Percentiles rank a stretch among this genome's conserved stretches.
These are phyloP conservation scores for Melipona quadrifasciata DNA, from an alignment of 1,140 invertebrate species.

Conservation along the genomic window DNA sequence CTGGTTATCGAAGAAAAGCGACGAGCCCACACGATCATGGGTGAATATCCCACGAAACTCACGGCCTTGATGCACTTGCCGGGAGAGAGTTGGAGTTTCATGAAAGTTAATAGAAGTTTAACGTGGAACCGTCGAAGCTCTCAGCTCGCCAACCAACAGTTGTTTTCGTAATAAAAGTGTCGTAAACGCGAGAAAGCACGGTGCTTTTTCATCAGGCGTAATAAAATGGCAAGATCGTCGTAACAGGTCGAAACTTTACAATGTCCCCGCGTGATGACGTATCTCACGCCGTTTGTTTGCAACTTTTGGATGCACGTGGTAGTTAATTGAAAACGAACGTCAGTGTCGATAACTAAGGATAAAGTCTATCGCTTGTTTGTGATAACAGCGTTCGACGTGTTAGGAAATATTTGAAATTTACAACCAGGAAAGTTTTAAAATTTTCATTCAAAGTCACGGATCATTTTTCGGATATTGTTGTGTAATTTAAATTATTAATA, in stretches of 20 bases:
- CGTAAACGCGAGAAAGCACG: conserved; percentile 32
- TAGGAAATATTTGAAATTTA: too few relatives aligned
- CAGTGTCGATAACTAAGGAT: not conserved
- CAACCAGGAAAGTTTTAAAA: too few relatives aligned
- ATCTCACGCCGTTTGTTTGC: too few relatives aligned
- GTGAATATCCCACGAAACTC: not conserved
- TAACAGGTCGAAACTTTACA: conserved; percentile 17
- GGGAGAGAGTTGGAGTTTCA: not conserved
- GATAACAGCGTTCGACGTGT: too few relatives aligned
- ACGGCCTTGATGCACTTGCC: conserved; percentile 13
- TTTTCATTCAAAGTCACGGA: too few relatives aligned
- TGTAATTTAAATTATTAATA: too few relatives aligned
- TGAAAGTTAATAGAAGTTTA: conserved; percentile 48
- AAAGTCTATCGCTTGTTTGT: not conserved
- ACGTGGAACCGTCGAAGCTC: conserved; percentile 20
- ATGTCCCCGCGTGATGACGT: not conserved
- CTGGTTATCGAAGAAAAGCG: not conserved
- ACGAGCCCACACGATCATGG: not conserved
- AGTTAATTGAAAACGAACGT: not conserved
- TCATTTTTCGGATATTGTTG: too few relatives aligned
- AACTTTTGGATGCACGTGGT: not conserved
- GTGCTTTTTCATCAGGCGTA: conserved; percentile 44
- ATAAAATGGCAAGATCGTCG: conserved; percentile 34
- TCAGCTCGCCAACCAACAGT: conserved; percentile 24
- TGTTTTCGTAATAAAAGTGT: conserved; percentile 47